Evolutionary conservation across 1,140 invertebrate genomes (phyloP), one percentile per base, ranked within the genome.

Genomic region (Euglossa dilemma): DNA sequence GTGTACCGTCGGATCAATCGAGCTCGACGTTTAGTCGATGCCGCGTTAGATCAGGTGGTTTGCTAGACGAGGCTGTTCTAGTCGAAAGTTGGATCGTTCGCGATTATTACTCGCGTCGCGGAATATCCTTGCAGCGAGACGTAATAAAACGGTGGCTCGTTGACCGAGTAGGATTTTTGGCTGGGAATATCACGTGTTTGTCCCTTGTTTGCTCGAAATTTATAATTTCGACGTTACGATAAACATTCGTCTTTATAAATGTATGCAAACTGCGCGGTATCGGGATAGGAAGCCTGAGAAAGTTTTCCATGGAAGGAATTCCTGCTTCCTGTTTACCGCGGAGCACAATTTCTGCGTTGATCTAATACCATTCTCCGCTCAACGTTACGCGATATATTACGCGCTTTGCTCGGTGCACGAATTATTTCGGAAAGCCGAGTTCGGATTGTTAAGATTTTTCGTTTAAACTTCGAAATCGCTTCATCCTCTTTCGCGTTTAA

Each of bases 291-390:
- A 56, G 52, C 52, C 23, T 36, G 50, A 11, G 52, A 14, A 57
- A 73, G 36, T 56, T 57, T n/a, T 57, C 54, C 20, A 57, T 23
- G 36, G 52, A 36, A 43, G 36, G 70, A 56, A 57, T 73, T 57
- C n/a, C 36, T 43, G 71, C 11, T 72, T 72, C 70, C 70, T 57
- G 70, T 72, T 73, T 73, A 57, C 52, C 54, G 18, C 14, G 9
- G 23, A 57, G 45, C 23, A 57, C 23, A 59, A 56, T 73, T 57
- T 73, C 71, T 57, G 12, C 36, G 28, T 59, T 73, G 54, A 73
- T 73, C 71, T 57, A 73, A 57, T 57, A 73, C 69, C 71, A 54
- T 45, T 73, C 23, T 45, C 36, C 23, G 12, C 14, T 36, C 28
- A 23, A 54, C 36, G 45, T 73, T 73, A 73, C 59, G 8, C 36